Evolutionary conservation across 2,113 vertebrate genomes (phyloP).

Genomic region (Cyanocitta stelleri): DNA sequence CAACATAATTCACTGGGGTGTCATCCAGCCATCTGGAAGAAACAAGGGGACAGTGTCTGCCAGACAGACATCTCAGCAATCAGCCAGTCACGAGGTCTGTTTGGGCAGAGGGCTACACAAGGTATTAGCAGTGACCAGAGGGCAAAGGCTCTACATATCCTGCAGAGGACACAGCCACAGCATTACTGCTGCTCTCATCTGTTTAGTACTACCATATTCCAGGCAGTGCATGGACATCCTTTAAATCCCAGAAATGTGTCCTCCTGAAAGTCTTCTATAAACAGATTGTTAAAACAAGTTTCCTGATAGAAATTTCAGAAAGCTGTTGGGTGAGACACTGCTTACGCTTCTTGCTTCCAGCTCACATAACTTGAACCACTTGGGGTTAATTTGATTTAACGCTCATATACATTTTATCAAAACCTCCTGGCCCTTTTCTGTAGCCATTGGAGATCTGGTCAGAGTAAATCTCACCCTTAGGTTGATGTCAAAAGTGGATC

Average conservation of each 20-base stretch:
- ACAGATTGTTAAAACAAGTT: not conserved
- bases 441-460: not conserved
- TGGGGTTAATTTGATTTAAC: not conserved
- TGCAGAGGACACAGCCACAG: not conserved
- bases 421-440: not conserved
- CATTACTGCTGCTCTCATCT: not conserved
- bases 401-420: not conserved
- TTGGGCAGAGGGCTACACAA: not conserved
- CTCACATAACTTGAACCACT: not conserved
- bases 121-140: not conserved
- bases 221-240: not conserved
- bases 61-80: not conserved
- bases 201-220: not conserved
- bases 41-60: not conserved
- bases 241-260: not conserved
- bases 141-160: not conserved
- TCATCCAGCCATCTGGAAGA: constrained; percentile 79
- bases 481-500: not conserved
- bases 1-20: constrained; percentile 73
- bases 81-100: not conserved
- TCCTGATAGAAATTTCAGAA: not conserved
- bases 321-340: not conserved
- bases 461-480: not conserved
- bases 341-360: not conserved
- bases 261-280: not conserved